These are phyloP conservation scores for Drosophila gaucha DNA, from an alignment of 2,888 invertebrate species.

Conservation along the genomic window DNA sequence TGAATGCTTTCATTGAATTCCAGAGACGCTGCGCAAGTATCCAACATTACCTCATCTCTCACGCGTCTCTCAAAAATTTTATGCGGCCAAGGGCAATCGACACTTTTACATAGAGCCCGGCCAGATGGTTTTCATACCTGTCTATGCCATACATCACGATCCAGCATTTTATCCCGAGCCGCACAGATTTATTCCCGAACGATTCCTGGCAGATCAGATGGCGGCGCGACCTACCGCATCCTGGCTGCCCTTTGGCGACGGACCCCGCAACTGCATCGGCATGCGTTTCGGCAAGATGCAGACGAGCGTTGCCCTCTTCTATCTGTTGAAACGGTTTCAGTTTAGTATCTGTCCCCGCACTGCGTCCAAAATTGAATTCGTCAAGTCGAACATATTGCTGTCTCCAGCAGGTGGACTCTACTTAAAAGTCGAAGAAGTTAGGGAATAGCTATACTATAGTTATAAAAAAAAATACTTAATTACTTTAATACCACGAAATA, in stretches of 20 bases:
- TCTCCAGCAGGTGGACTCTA: conserved; percentile 47
- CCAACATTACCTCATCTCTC: conserved; percentile 86
- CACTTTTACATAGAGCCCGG: conserved; percentile 85
- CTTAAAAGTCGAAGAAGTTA: conserved; percentile 51
- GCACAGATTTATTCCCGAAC: conserved; percentile 87
- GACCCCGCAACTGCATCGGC: conserved; percentile 79
- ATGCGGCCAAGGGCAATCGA: conserved; percentile 84
- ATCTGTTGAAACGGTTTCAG: conserved; percentile 59
- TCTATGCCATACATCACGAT: conserved; percentile 87
- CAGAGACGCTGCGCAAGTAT: conserved; percentile 86
- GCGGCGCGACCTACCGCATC: conserved; percentile 83
- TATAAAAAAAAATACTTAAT: too few relatives aligned
- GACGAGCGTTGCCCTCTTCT: conserved; percentile 59
- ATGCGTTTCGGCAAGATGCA: conserved; percentile 80
- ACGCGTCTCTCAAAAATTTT: conserved; percentile 85
- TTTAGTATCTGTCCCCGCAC: conserved; percentile 65
- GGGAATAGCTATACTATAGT: too few relatives aligned
- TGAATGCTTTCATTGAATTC: background rate
- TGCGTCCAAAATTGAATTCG: conserved; percentile 51
- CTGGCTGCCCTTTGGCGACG: conserved; percentile 81
- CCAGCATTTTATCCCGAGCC: conserved; percentile 87
- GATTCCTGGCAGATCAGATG: conserved; percentile 86
- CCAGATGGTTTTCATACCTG: conserved; percentile 85
- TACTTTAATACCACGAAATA: too few relatives aligned
- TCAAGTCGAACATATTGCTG: conserved; percentile 45